Base-by-base conservation (phyloP, 2,888 invertebrate genomes). In the Fabriciana adippe region DNA sequence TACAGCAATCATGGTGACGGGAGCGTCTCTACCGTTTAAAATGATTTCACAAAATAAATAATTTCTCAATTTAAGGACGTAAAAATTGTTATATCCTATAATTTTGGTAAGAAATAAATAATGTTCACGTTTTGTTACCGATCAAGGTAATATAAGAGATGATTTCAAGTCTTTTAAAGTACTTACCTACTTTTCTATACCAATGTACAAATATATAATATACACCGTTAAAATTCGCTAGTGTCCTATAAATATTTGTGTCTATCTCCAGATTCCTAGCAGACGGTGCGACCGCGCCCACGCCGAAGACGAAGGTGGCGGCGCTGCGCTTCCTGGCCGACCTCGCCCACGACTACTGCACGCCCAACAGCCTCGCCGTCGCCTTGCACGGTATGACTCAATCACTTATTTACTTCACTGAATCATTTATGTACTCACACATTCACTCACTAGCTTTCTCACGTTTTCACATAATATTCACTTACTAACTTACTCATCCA, bases 271-370 rank as follows among this genome's bases (percentile, higher is more conserved):
- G 95, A 86, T 98, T 98, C 90, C 92, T 99, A 64, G 96, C 97
- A 70, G 99, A 99, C 88, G 96, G 97, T 21, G 97, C 98, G 3
- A 98, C 99, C 80, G 98, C 98, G 0, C 99, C 98, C 1, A 98
- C 97, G 75, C 93, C 94, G 0, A 95, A 95, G 81, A 96, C 96
- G 14, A 96, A 96, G 83, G 94, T 95, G 66, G 95, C 96, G 5
- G 96, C 96, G 41, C 88, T 97, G 53, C 95, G 95, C 31, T 97
- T 96, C 87, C 89, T 97, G 48, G 95, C 95, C 2, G 95, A 95
- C 74, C 87, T 95, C 45, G 94, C 95, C 6, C 95, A 95, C 71
- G 93, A 93, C 69, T 94, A 94, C 81, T 94, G 94, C 85, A 93
- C 93, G 18, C 85, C 94, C 84, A 86, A 94, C 70, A 85, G 83